Percentiles rank a stretch among this genome's conserved stretches.
Evolutionary conservation across 2,888 invertebrate species (phyloP).

Genomic region (Byasa hedistus): DNA sequence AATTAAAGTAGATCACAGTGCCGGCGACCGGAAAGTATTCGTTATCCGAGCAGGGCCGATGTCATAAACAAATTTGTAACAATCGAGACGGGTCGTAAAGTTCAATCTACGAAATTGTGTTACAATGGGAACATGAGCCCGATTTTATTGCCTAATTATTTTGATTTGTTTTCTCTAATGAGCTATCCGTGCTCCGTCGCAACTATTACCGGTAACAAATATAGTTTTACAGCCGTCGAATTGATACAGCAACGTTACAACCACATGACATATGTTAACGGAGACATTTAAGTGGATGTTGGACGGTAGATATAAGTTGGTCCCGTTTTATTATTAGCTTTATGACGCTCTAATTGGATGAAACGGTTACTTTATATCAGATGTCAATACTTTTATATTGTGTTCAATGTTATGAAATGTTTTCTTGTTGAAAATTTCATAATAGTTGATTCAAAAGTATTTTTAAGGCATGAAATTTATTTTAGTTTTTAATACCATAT

Average conservation of each 20-base stretch:
- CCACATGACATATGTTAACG: slow-evolving; percentile 26
- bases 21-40: slow-evolving; percentile 17
- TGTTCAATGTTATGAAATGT: slow-evolving; percentile 24
- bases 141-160: slow-evolving; percentile 73
- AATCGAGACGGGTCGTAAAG: slow-evolving; percentile 64
- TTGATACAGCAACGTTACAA: slow-evolving; percentile 32
- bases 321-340: slow-evolving; percentile 57
- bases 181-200: slow-evolving; percentile 57
- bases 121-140: slow-evolving; percentile 64
- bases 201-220: slow-evolving; percentile 45
- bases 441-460: background rate
- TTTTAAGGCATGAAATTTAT: background rate
- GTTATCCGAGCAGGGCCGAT: slow-evolving; percentile 26
- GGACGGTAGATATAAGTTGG: slow-evolving; percentile 32
- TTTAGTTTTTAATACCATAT: background rate
- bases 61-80: slow-evolving; percentile 74
- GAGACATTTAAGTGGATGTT: slow-evolving; percentile 23
- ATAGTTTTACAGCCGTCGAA: slow-evolving; percentile 23
- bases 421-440: slow-evolving; percentile 20
- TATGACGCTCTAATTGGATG: slow-evolving; percentile 64
- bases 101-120: slow-evolving; percentile 63
- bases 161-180: slow-evolving; percentile 77
- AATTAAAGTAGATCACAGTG: slow-evolving; percentile 21
- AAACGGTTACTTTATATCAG: slow-evolving; percentile 58
- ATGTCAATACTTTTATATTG: slow-evolving; percentile 49